phyloP scores from a whole-genome alignment of 1,140 invertebrate species.

The Eupristina koningsbergeri region DNA sequence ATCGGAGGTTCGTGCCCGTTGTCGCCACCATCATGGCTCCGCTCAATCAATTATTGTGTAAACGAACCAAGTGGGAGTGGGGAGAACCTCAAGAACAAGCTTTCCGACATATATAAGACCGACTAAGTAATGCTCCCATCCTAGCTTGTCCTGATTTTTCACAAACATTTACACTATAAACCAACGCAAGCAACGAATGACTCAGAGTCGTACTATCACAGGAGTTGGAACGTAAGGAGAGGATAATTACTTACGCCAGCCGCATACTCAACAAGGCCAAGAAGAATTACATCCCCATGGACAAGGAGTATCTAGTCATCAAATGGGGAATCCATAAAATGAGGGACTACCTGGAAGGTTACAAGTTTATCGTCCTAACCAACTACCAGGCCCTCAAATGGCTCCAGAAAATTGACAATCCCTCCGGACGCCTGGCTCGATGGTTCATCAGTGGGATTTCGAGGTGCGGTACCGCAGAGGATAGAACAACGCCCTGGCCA shows the following conservation, averaged over 20 bases:
- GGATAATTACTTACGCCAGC: no score
- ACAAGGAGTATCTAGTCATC: no score
- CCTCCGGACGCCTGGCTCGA: background rate
- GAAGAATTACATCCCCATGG: background rate
- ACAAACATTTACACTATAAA: no score
- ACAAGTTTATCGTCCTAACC: background rate
- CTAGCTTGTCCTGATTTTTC: no score
- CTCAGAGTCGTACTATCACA: background rate
- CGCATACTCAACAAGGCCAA: background rate
- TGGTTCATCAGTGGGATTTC: no score
- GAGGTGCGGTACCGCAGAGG: background rate
- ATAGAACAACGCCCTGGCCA: background rate
- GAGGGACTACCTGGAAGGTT: background rate
- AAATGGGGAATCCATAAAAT: no score
- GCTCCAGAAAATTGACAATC: background rate
- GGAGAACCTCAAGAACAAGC: background rate
- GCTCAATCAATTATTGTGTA: background rate
- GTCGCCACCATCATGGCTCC: no score
- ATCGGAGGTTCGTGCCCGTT: background rate
- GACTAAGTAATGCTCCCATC: background rate
- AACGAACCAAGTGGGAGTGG: background rate
- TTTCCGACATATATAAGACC: background rate
- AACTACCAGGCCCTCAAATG: background rate
- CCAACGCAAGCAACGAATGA: background rate
- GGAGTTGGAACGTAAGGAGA: background rate